Base-by-base conservation (phyloP, 2,113 vertebrate genomes). In the Ardeotis arabs region DNA sequence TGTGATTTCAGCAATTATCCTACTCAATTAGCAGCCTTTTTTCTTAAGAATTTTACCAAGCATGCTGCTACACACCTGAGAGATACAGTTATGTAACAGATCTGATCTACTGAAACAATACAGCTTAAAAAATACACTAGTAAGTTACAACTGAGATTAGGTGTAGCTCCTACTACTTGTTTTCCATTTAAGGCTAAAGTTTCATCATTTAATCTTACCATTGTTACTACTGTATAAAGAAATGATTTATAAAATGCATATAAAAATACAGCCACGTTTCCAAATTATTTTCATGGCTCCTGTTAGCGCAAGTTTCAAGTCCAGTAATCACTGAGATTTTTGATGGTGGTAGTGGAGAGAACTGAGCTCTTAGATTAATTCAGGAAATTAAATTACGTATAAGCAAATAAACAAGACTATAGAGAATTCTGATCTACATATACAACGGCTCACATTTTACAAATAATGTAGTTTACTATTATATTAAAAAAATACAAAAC, bases 401-500 rank as follows among this genome's bases (percentile, higher is more conserved):
- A 68, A 80, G 47, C 50, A 81, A 76, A 72, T 60, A 12, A 77
- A 72, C 11, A 24, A 41, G 67, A 50, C 21, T 49, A 41, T 22
- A 69, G 74, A 84, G 25, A 91, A 74, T 69, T 82, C 72, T 31
- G 62, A 63, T 64, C 74, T 66, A 45, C 5, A 21, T n/a, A 52
- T 6, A 60, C 8, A 92, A 74, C 28, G 84, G 47, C 31, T 59
- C 17, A 58, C 21, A 85, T 24, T 69, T 72, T 67, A 68, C 7
- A 92, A 73, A 85, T 85, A 17, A 91, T 9, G 25, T 70, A 10
- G 33, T 47, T 93, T 90, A 63, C 20, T 83, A 62, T 66, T 89
- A 87, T 28, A 69, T 68, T 20, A 77, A 69, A 89, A 87, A 85
- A 70, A 67, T 83, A 91, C 55, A 80, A 97, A 94, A 99, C 99